phyloP scores from a whole-genome alignment of 1,140 invertebrate genomes.

The Drosophila bocki region DNA sequence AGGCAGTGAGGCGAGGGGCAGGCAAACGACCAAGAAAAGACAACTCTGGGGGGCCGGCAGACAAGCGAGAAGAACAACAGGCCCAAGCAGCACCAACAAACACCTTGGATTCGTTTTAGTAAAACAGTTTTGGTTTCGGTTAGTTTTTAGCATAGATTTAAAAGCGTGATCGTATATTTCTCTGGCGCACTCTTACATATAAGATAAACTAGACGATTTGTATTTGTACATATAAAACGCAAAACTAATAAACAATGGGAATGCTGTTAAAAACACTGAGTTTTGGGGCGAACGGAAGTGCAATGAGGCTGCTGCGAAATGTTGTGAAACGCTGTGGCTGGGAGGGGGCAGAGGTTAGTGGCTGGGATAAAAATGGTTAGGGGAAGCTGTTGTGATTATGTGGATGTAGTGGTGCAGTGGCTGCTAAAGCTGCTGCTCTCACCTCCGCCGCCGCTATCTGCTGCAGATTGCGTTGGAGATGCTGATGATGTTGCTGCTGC shows the following conservation, averaged over 20 bases:
- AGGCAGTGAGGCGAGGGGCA: slow-evolving; percentile 8
- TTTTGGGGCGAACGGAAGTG: background rate
- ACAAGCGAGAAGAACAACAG: slow-evolving; percentile 48
- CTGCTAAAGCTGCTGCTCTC: slow-evolving; percentile 66
- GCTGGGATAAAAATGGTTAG: slow-evolving; percentile 15
- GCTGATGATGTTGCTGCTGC: slow-evolving; percentile 34
- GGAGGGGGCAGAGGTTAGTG: slow-evolving; percentile 13
- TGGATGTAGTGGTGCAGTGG: slow-evolving; percentile 53
- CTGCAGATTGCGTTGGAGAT: slow-evolving; percentile 8
- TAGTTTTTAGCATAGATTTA: slow-evolving; percentile 61
- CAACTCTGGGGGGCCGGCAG: slow-evolving; percentile 18
- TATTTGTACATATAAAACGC: slow-evolving; percentile 37
- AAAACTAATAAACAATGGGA: slow-evolving; percentile 16
- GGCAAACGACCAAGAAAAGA: slow-evolving; percentile 21
- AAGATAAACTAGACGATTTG: slow-evolving; percentile 53
- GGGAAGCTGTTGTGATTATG: slow-evolving; percentile 46
- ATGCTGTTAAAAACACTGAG: slow-evolving; percentile 12
- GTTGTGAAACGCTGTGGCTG: slow-evolving; percentile 13
- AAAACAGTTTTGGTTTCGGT: slow-evolving; percentile 77
- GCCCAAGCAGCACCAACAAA: slow-evolving; percentile 54
- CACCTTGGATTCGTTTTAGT: slow-evolving; percentile 57
- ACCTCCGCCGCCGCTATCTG: slow-evolving; percentile 57
- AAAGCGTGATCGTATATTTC: slow-evolving; percentile 71
- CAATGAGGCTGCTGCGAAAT: slow-evolving; percentile 22
- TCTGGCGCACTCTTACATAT: slow-evolving; percentile 61